Conservation (phyloP, 1,140 invertebrate species). For the Drosophila virilis region DNA sequence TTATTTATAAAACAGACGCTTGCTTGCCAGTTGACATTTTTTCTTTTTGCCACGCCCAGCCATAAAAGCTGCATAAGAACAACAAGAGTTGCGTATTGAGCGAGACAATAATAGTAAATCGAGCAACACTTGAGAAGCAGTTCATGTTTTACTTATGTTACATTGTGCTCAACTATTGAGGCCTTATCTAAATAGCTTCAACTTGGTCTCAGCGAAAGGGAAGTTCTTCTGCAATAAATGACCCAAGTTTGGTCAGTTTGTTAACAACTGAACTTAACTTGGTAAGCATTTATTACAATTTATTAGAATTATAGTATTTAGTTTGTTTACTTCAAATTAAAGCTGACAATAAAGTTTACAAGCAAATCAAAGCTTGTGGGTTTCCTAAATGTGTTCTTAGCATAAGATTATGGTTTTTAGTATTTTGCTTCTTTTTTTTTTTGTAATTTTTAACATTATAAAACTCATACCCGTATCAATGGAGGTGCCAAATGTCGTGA, state of each 20-base stretch:
- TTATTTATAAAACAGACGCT: slow-evolving; percentile 65
- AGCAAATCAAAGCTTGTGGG: slow-evolving; percentile 32
- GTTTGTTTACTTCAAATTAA: too few species aligned
- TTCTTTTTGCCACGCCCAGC: slow-evolving; percentile 53
- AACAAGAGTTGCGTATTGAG: slow-evolving; percentile 9
- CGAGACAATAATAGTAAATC: slow-evolving; percentile 68
- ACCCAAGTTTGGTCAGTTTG: neutral
- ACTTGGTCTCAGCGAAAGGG: neutral
- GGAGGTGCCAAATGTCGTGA: slow-evolving; percentile 19
- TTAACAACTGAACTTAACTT: neutral
- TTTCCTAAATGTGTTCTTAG: slow-evolving; percentile 5
- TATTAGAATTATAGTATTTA: too few species aligned
- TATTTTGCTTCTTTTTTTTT: neutral
- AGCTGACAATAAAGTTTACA: neutral
- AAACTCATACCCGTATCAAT: slow-evolving; percentile 25
- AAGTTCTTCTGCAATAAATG: neutral
- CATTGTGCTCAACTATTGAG: neutral
- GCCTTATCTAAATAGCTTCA: slow-evolving; percentile 28
- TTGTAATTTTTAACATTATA: slow-evolving; percentile 2
- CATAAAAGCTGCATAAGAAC: slow-evolving; percentile 19
- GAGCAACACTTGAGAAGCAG: slow-evolving; percentile 56
- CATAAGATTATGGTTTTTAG: slow-evolving; percentile 33
- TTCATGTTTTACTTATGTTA: slow-evolving; percentile 32
- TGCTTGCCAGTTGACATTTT: slow-evolving; percentile 48
- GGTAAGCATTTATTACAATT: too few species aligned